phyloP scores from a whole-genome alignment of 2,888 invertebrate genomes.

The Pseudococcus jackbeardsleyi region DNA sequence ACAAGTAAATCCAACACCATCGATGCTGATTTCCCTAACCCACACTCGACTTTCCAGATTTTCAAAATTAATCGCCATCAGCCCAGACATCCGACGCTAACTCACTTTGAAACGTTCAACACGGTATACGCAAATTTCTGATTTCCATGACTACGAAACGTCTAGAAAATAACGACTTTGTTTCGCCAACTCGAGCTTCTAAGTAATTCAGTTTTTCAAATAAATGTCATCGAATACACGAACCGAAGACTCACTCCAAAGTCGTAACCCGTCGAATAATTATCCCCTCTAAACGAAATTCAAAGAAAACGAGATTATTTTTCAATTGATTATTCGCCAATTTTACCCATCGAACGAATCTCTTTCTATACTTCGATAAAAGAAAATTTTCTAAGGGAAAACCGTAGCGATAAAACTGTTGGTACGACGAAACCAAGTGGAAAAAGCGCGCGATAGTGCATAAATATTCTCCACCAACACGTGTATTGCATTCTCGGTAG shows the following conservation, averaged over 20 bases:
- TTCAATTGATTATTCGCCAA: neutral
- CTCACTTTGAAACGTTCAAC: neutral
- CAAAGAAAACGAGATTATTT: conserved; percentile 1
- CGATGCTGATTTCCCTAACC: neutral
- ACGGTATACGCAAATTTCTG: neutral
- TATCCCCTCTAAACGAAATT: neutral
- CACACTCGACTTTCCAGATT: neutral
- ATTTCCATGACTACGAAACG: conserved; percentile 38
- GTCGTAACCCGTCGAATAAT: neutral
- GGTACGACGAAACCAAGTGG: neutral
- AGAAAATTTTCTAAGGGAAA: neutral
- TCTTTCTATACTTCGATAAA: neutral
- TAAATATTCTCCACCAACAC: neutral
- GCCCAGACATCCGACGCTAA: neutral
- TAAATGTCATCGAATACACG: conserved; percentile 12
- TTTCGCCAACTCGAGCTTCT: neutral
- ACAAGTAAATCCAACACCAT: neutral
- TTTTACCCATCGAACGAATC: neutral
- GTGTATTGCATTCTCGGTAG: neutral
- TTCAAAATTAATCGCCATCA: neutral
- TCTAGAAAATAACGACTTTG: conserved; percentile 27
- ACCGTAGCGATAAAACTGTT: neutral
- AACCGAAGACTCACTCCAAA: neutral
- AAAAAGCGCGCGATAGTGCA: conserved; percentile 20
- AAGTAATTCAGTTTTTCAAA: conserved; percentile 25